Percentiles rank a stretch among this genome's conserved stretches.
Evolutionary conservation across 2,888 invertebrate species (phyloP).

Genomic region (Protonemura montana): DNA sequence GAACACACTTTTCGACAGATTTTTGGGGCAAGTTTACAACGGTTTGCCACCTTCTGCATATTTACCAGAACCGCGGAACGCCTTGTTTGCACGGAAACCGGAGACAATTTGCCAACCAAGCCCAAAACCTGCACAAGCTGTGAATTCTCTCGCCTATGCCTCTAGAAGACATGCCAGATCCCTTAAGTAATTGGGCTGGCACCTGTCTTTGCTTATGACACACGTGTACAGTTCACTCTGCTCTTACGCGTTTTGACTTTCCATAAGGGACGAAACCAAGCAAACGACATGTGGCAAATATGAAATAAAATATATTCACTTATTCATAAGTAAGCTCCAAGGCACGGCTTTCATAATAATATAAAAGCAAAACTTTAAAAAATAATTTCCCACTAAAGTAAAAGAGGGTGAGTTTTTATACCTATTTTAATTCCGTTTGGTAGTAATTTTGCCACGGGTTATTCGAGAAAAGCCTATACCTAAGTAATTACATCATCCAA

Average conservation of each 20-base stretch:
- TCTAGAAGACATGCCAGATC: background rate
- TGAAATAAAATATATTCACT: background rate
- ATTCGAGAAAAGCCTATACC: conserved; percentile 24
- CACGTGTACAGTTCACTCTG: background rate
- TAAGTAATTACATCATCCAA: conserved; percentile 47
- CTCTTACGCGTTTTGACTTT: background rate
- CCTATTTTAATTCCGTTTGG: background rate
- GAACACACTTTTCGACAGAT: background rate
- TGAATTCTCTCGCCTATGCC: background rate
- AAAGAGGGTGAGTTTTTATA: background rate
- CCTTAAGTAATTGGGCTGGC: background rate
- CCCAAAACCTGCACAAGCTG: background rate
- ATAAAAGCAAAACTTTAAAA: background rate
- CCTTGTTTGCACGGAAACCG: background rate
- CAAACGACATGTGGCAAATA: background rate
- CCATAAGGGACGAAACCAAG: background rate
- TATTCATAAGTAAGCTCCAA: background rate
- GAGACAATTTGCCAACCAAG: background rate
- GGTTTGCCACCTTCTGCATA: conserved; percentile 7
- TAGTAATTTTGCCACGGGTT: background rate
- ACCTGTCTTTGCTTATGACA: background rate
- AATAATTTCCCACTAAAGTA: background rate
- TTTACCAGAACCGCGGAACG: background rate
- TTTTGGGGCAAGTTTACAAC: background rate
- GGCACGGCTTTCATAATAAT: background rate